phyloP scores from a whole-genome alignment of 2,797 vertebrate species.

The Decapterus maruadsi region DNA sequence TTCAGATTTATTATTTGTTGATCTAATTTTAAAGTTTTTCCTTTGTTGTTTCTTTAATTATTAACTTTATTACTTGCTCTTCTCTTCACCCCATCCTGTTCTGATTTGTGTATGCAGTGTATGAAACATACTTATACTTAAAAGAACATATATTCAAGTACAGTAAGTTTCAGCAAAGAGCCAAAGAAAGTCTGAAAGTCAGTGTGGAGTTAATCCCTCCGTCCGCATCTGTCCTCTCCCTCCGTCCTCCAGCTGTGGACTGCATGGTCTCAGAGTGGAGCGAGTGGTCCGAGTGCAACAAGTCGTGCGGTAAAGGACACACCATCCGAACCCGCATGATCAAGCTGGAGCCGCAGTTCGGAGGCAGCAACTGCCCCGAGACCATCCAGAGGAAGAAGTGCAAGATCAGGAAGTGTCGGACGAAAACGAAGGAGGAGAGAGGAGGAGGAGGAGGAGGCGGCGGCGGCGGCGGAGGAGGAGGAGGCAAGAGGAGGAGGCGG shows the following conservation, averaged over 20 bases:
- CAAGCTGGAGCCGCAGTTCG: slow-evolving; percentile 94
- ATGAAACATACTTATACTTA: too few species aligned
- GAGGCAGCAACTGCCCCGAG: slow-evolving; percentile 92
- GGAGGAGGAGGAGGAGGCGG: slow-evolving; percentile 79
- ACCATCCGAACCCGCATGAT: slow-evolving; percentile 95
- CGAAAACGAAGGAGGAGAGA: slow-evolving; percentile 86
- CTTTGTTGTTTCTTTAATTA: too few species aligned
- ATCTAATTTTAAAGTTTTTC: too few species aligned
- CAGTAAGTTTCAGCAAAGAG: too few species aligned
- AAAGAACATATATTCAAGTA: too few species aligned
- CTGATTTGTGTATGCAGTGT: too few species aligned
- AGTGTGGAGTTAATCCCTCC: background rate
- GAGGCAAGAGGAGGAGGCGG: slow-evolving; percentile 85
- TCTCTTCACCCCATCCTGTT: too few species aligned
- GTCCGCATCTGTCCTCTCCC: background rate
- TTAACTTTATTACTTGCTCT: too few species aligned
- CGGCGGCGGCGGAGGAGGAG: slow-evolving; percentile 67
- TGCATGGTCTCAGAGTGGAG: slow-evolving; percentile 97
- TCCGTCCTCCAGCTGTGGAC: slow-evolving; percentile 86
- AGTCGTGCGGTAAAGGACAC: slow-evolving; percentile 97
- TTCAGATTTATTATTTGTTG: too few species aligned
- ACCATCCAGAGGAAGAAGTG: slow-evolving; percentile 95
- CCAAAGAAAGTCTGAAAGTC: too few species aligned
- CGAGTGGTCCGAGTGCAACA: slow-evolving; percentile 97
- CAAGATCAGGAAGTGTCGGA: slow-evolving; percentile 92